Base-by-base conservation (phyloP, 1,140 invertebrate genomes). In the Homarus americanus region DNA sequence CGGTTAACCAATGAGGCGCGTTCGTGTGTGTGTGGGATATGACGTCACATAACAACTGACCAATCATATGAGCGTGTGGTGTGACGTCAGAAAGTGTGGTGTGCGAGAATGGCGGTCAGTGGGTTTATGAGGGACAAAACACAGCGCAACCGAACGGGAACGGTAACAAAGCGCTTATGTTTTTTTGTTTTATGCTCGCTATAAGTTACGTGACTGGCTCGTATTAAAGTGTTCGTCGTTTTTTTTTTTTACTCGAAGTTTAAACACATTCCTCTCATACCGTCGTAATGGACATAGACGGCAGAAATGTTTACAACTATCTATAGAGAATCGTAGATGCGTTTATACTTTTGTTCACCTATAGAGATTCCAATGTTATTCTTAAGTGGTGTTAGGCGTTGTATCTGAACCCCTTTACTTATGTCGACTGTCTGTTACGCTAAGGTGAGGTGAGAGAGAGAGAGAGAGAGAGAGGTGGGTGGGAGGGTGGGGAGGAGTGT, bases 31-130 rank as follows among this genome's bases (percentile, higher is more conserved):
- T 24, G 4, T 58, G 24, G 20, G 20, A 2, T 24, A n/a, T 84
- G 82, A 73, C 82, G 66, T 73, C 82, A 73, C 66, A 69, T 4
- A n/a, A 2, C 9, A 36, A 17, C 7, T 41, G n/a, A 28, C 82
- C 82, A 66, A 66, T 58, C 32, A 40, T 36, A 32, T n/a, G 32
- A 63, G 44, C 28, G n/a, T 5, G 20, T 17, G 38, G 80, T 9
- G 73, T 75, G 32, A 38, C 49, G 49, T 17, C 49, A 53, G 34
- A n/a, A n/a, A 12, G 80, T 82, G n/a, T 4, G 40, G 36, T 9
- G 63, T 17, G 66, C 28, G 58, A 17, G 82, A 85, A 85, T 85
- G 66, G 82, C 82, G 82, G 82, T 85, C 82, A 85, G 82, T 85
- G 66, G 82, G 82, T 85, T 85, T 85, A 73, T n/a, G 66, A 44